phyloP scores from a whole-genome alignment of 2,797 vertebrate species.

The Ataeniobius toweri region DNA sequence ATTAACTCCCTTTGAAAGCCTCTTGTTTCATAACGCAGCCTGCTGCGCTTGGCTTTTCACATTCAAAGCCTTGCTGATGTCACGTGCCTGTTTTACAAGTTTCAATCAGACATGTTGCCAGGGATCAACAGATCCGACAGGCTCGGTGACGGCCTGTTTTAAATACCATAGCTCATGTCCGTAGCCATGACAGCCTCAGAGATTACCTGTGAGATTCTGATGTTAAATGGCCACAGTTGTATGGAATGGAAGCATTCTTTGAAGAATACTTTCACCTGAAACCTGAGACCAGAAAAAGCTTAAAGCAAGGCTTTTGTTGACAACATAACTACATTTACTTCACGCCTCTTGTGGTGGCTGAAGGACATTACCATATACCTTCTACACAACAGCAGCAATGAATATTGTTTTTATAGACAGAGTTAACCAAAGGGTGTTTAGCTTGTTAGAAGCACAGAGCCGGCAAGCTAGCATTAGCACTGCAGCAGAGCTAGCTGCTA shows the following conservation, averaged over 20 bases:
- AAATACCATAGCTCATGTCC: slow-evolving; percentile 54
- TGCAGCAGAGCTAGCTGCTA: neutral
- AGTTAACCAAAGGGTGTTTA: neutral
- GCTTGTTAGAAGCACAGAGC: no score
- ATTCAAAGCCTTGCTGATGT: slow-evolving; percentile 41
- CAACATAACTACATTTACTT: neutral
- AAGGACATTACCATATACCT: neutral
- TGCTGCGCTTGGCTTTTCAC: slow-evolving; percentile 19
- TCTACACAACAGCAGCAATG: neutral
- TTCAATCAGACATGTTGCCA: slow-evolving; percentile 53
- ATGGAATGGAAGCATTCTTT: slow-evolving; percentile 19
- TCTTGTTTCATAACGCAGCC: slow-evolving; percentile 34
- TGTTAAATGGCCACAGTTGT: slow-evolving; percentile 62
- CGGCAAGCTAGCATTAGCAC: neutral
- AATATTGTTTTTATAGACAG: neutral
- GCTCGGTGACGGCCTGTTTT: slow-evolving; percentile 32
- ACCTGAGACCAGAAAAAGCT: slow-evolving; percentile 20
- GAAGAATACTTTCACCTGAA: slow-evolving; percentile 27
- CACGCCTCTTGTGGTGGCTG: neutral
- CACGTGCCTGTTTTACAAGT: slow-evolving; percentile 38
- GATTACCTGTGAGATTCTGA: slow-evolving; percentile 45
- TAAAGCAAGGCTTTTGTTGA: slow-evolving; percentile 32
- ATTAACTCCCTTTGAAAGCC: slow-evolving; percentile 47
- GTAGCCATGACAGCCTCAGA: slow-evolving; percentile 62
- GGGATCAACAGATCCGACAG: slow-evolving; percentile 29